Conservation (phyloP, 2,113 vertebrate genomes). For the Polypterus senegalus region DNA sequence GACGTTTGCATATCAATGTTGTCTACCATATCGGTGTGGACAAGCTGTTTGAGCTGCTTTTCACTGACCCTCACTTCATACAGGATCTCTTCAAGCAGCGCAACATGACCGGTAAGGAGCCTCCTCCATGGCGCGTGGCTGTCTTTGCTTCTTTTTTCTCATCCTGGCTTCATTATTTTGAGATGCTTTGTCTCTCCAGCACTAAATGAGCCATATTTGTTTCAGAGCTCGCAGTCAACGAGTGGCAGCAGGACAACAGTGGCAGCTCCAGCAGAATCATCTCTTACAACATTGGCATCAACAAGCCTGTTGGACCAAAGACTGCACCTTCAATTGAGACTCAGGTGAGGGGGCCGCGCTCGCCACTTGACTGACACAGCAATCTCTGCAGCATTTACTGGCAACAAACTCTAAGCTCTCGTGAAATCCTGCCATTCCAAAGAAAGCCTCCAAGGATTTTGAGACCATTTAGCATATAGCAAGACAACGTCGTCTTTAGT, state of each 20-base stretch:
- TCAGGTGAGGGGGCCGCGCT: constrained; percentile 48
- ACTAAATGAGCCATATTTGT: neutral
- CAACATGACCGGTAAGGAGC: constrained; percentile 65
- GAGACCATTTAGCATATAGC: too few relatives aligned
- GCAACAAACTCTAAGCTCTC: too few relatives aligned
- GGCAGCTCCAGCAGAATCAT: constrained; percentile 65
- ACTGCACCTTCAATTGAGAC: constrained; percentile 75
- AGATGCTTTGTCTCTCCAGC: too few relatives aligned
- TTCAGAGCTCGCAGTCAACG: constrained; percentile 63
- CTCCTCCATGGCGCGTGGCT: neutral
- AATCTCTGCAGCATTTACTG: too few relatives aligned
- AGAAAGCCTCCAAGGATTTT: too few relatives aligned
- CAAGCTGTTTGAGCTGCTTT: constrained; percentile 70
- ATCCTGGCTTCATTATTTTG: neutral
- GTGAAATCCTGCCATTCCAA: too few relatives aligned
- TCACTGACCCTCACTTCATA: constrained; percentile 67
- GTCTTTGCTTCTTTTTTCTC: neutral
- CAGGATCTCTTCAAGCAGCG: constrained; percentile 67
- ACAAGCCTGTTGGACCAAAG: constrained; percentile 78
- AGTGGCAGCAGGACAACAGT: constrained; percentile 65
- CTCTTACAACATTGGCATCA: constrained; percentile 77
- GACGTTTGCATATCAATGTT: constrained; percentile 63
- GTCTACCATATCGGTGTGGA: constrained; percentile 64
- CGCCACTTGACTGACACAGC: too few relatives aligned
- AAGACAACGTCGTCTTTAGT: too few relatives aligned